A percentile compares a stretch with the other conserved stretches of the same genome.
Evolutionary conservation across 2,113 vertebrate species (phyloP).

Genomic region (Choloepus hoffmanni): DNA sequence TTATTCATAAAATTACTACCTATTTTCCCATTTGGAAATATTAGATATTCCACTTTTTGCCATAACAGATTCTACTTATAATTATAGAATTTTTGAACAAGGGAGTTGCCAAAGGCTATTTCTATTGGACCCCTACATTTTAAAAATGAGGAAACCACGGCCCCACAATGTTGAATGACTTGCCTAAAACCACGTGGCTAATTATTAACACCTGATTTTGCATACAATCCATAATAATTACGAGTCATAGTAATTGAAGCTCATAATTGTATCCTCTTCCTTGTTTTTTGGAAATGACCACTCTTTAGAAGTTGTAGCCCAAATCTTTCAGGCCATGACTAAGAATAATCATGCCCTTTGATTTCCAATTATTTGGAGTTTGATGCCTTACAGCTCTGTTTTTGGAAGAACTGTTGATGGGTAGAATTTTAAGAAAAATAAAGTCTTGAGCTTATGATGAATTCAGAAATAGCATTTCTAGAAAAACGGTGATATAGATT

Average conservation of each 20-base stretch:
- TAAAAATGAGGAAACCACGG: constrained; percentile 34
- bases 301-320: background rate
- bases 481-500: constrained; percentile 27
- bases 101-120: background rate
- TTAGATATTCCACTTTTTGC: constrained; percentile 23
- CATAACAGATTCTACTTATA: background rate
- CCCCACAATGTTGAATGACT: background rate
- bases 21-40: constrained; percentile 7
- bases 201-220: constrained; percentile 46
- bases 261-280: background rate
- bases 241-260: constrained; percentile 35
- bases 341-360: constrained; percentile 33
- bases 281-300: constrained; percentile 37
- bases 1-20: constrained; percentile 22
- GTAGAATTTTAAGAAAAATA: constrained; percentile 57
- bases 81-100: constrained; percentile 23
- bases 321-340: background rate
- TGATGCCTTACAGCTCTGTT: constrained; percentile 13
- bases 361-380: constrained; percentile 1
- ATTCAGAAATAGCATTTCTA: constrained; percentile 47
- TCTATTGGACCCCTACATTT: background rate
- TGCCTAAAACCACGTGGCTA: constrained; percentile 13
- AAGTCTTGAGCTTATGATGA: constrained; percentile 26
- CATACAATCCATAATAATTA: background rate
- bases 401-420: background rate